Conservation (phyloP, 2,113 vertebrate species). For the Microtus pennsylvanicus region DNA sequence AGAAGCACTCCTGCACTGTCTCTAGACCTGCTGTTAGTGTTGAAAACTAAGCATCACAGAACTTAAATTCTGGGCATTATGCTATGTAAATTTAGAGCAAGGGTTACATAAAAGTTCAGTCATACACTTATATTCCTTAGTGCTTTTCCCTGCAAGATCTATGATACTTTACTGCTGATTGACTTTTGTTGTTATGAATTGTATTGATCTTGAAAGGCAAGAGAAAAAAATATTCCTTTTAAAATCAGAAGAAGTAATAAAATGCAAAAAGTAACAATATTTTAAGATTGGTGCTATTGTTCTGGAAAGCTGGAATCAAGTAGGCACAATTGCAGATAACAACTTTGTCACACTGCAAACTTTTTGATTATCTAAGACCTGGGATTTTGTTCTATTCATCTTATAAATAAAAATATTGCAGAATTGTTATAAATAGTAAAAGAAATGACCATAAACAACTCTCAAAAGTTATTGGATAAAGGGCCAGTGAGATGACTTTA, state of each 20-base stretch:
- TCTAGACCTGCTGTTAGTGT: neutral
- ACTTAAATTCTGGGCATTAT: slow-evolving; percentile 29
- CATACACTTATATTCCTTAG: neutral
- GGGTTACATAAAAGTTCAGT: slow-evolving; percentile 2
- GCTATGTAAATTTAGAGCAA: slow-evolving; percentile 41
- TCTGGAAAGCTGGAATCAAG: neutral
- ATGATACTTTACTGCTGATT: neutral
- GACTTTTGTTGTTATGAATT: slow-evolving; percentile 43
- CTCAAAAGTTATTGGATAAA: neutral
- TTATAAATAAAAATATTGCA: neutral
- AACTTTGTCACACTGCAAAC: neutral
- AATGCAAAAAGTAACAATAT: neutral
- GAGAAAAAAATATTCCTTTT: neutral
- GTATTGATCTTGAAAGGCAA: neutral
- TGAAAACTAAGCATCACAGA: slow-evolving; percentile 43
- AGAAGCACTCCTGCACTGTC: too few relatives aligned
- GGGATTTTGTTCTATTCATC: neutral
- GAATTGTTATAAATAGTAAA: neutral
- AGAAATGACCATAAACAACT: neutral
- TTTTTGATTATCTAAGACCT: neutral
- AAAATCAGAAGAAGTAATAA: neutral
- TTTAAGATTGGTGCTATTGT: neutral
- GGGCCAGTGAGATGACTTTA: neutral
- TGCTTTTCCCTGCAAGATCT: neutral
- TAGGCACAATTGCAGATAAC: neutral